Evolutionary conservation across 1,140 invertebrate genomes (phyloP).

Genomic region (Drosophila aff.): DNA sequence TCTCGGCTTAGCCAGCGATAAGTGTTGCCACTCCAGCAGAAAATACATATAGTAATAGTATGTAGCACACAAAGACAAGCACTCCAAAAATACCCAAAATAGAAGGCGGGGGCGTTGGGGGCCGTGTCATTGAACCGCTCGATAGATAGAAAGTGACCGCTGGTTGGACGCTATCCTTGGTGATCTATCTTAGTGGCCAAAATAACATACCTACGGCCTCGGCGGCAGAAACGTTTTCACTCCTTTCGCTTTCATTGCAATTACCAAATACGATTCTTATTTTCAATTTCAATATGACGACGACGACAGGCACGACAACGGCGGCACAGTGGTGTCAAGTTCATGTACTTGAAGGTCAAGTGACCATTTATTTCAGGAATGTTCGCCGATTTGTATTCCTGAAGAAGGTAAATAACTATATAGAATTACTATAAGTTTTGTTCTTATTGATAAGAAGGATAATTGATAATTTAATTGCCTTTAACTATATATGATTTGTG

Average conservation of each 20-base stretch:
- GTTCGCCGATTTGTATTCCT: no score
- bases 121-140: slow-evolving; percentile 69
- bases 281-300: slow-evolving; percentile 83
- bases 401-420: no score
- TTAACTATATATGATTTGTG: neutral
- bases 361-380: neutral
- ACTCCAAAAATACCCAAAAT: slow-evolving; percentile 1
- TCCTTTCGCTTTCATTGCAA: slow-evolving; percentile 83
- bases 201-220: slow-evolving; percentile 46
- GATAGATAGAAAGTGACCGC: slow-evolving; percentile 71
- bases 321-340: slow-evolving; percentile 40
- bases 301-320: slow-evolving; percentile 70
- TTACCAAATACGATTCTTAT: slow-evolving; percentile 84
- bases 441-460: no score
- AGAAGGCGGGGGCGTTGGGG: slow-evolving; percentile 44
- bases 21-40: slow-evolving; percentile 67
- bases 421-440: no score
- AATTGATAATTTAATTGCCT: no score
- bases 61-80: slow-evolving; percentile 27
- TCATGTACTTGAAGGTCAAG: slow-evolving; percentile 18
- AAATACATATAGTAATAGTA: slow-evolving; percentile 19
- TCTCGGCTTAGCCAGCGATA: slow-evolving; percentile 60
- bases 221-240: slow-evolving; percentile 71
- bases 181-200: slow-evolving; percentile 81
- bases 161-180: slow-evolving; percentile 67